Evolutionary conservation across 2,888 invertebrate species (phyloP), one percentile per base, ranked within the genome.

Genomic region (Napeogenes sylphis): DNA sequence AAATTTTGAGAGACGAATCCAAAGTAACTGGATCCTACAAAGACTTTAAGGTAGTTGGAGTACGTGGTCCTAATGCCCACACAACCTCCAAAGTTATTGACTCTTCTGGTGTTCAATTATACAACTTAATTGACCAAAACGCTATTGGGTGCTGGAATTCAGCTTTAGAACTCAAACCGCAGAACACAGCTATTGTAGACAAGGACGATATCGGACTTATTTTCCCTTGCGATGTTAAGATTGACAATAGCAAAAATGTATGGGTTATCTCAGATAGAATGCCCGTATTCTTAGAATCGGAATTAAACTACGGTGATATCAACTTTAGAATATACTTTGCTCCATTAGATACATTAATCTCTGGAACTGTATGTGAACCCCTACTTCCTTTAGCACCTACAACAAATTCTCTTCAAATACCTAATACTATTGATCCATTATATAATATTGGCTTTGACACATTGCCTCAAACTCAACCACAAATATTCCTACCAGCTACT

Each of bases 241-340:
- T 96, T 67, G 93, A 95, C 79, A 91, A 92, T 56, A 91, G 92
- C 62, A 90, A 92, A 67, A 94, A 95, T 68, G 91, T 95, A 3
- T 96, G 96, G 96, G 94, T 96, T 0, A 92, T 96, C 3, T 95
- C 95, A 0, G 96, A 96, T 79, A 92, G 94, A 51, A 96, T 96
- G 96, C 94, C 96, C 0, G 93, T 94, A 12, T 96, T 96, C 74
- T 84, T 96, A 45, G 92, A 93, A 71, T 85, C 93, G 4, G 92
- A 92, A 53, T 82, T 96, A 45, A 94, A 96, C 77, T 95, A 93
- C 75, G 93, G 92, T 55, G 95, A 96, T 70, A 91, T 94, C 10
- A 96, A 96, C 78, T 96, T 96, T 85, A 92, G 95, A 73, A 93
- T 96, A 68, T 94, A 92, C 72, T 93, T 93, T 3, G 94, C 94